Conservation (phyloP, 2,797 vertebrate genomes). For the Amblyopsis hoosieri region DNA sequence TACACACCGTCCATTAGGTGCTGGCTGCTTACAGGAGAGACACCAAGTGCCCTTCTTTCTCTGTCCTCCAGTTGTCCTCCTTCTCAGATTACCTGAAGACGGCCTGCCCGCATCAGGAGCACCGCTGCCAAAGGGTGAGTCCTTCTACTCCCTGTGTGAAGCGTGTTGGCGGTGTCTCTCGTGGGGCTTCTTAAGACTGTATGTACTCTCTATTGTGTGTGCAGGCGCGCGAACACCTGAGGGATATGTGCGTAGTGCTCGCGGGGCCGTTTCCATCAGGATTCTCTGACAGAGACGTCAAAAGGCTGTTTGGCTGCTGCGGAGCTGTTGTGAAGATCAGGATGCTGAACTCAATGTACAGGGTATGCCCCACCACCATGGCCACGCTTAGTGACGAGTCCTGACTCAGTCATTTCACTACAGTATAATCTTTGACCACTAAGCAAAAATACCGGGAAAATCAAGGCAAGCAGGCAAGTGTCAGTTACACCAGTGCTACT, state of each 20-base stretch:
- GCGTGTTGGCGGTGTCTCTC: background rate
- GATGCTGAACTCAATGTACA: slow-evolving; percentile 72
- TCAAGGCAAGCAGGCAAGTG: too few relatives aligned
- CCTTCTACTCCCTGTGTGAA: background rate
- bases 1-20: slow-evolving; percentile 60
- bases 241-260: slow-evolving; percentile 85
- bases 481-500: too few relatives aligned
- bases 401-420: too few relatives aligned
- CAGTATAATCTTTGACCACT: too few relatives aligned
- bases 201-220: background rate
- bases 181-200: background rate
- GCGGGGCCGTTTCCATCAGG: slow-evolving; percentile 82
- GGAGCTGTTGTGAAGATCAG: slow-evolving; percentile 78
- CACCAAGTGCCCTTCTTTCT: slow-evolving; percentile 75
- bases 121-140: slow-evolving; percentile 39
- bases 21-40: slow-evolving; percentile 74
- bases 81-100: slow-evolving; percentile 41
- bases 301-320: slow-evolving; percentile 79
- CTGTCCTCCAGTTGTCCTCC: slow-evolving; percentile 78
- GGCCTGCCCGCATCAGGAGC: slow-evolving; percentile 18
- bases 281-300: slow-evolving; percentile 73
- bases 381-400: too few relatives aligned
- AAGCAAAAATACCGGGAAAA: too few relatives aligned
- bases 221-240: slow-evolving; percentile 76
- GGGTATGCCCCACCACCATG: slow-evolving; percentile 66